Conservation (phyloP, 2,113 vertebrate genomes). For the Raja brachyura region DNA sequence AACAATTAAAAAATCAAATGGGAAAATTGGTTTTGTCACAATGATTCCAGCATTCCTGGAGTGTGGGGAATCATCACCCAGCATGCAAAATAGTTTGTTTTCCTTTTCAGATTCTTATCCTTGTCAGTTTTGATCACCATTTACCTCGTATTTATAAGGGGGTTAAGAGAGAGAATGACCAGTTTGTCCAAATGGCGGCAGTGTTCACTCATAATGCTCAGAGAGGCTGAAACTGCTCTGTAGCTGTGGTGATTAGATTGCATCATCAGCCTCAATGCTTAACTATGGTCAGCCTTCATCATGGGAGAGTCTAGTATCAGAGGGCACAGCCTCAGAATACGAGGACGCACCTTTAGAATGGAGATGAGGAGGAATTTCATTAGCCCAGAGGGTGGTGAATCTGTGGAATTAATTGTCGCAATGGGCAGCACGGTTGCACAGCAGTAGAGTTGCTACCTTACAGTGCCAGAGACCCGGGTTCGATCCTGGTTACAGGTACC, state of each 20-base stretch:
- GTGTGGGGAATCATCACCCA: not conserved
- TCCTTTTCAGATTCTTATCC: not conserved
- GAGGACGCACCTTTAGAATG: no score
- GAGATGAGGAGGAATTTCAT: no score
- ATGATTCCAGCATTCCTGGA: not conserved
- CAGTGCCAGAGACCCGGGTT: no score
- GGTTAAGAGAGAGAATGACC: no score
- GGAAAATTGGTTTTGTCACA: not conserved
- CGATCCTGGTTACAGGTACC: no score
- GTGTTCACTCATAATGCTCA: not conserved
- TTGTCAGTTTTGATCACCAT: not conserved
- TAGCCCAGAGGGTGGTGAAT: no score
- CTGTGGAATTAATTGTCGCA: no score
- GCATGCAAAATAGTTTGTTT: not conserved
- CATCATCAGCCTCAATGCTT: not conserved
- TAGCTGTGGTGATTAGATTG: not conserved
- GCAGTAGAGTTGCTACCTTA: no score
- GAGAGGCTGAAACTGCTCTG: not conserved
- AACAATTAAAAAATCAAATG: not conserved
- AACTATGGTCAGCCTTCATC: not conserved
- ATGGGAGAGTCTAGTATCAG: no score
- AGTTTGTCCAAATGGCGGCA: not conserved
- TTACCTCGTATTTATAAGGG: not conserved
- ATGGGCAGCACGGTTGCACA: no score
- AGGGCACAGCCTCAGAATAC: no score